Conservation (phyloP, 2,888 invertebrate genomes). For the Mayetiola destructor region DNA sequence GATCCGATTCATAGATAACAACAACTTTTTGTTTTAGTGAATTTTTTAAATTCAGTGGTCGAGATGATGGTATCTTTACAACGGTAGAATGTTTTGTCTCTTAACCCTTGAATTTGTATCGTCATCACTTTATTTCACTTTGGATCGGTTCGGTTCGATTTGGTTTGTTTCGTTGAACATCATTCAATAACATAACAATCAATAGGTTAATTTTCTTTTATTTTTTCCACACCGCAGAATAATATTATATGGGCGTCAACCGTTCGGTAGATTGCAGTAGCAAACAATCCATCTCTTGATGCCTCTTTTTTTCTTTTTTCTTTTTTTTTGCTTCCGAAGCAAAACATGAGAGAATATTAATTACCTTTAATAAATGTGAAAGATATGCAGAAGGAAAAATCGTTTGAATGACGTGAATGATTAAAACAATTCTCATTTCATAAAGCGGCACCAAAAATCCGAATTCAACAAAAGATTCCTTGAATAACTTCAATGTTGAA, state of each 20-base stretch:
- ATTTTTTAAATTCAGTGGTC: conserved; percentile 5
- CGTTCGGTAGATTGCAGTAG: not conserved
- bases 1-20: conserved; percentile 7
- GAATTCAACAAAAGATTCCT: too few relatives aligned
- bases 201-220: conserved; percentile 10
- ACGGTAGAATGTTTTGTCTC: conserved; percentile 2
- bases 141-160: not conserved
- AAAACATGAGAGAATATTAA: too few relatives aligned
- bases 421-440: too few relatives aligned
- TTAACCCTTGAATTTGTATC: not conserved
- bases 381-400: not conserved
- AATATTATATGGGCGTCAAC: conserved; percentile 10
- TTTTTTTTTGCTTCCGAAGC: too few relatives aligned
- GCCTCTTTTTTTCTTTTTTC: conserved; percentile 6
- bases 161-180: not conserved
- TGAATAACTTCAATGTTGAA: too few relatives aligned
- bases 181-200: conserved; percentile 12
- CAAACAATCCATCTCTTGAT: not conserved
- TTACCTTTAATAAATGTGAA: conserved; percentile 10
- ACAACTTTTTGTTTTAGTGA: not conserved
- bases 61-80: not conserved
- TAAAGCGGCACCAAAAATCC: too few relatives aligned
- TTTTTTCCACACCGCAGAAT: not conserved
- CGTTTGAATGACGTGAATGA: not conserved
- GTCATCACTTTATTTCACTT: not conserved